phyloP scores from a whole-genome alignment of 2,113 vertebrate genomes.

The Xiphophorus maculatus region DNA sequence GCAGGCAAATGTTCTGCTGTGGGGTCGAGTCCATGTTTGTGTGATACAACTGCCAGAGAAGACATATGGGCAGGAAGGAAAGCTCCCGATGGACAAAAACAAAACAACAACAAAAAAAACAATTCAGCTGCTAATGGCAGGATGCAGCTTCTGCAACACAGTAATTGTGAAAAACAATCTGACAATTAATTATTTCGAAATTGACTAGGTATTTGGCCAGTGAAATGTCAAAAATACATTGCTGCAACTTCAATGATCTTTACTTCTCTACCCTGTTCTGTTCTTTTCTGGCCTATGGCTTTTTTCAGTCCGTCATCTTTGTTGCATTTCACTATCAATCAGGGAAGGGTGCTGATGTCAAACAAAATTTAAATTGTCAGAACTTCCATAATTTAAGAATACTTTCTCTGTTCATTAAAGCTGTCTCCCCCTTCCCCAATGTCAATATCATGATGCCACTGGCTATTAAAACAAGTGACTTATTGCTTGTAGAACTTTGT shows the following conservation, averaged over 20 bases:
- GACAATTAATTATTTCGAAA: not conserved
- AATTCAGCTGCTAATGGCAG: slow-evolving; percentile 42
- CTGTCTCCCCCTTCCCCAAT: too few species aligned
- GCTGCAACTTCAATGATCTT: not conserved
- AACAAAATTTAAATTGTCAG: too few species aligned
- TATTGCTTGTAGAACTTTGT: too few species aligned
- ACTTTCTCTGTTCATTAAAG: too few species aligned
- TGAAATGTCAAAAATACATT: not conserved
- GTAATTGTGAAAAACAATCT: not conserved
- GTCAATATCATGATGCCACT: too few species aligned
- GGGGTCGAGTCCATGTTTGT: not conserved
- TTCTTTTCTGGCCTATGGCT: too few species aligned
- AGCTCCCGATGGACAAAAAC: slow-evolving; percentile 4
- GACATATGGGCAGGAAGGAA: slow-evolving; percentile 48
- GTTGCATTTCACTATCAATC: too few species aligned
- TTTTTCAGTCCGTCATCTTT: too few species aligned
- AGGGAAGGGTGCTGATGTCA: too few species aligned
- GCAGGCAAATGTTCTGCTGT: slow-evolving; percentile 43
- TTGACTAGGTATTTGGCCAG: not conserved
- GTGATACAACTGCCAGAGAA: slow-evolving; percentile 19
- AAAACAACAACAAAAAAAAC: slow-evolving; percentile 23
- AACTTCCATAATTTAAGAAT: too few species aligned
- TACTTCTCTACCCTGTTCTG: too few species aligned
- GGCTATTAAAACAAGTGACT: too few species aligned
- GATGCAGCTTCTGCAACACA: not conserved